A percentile compares a stretch with the other conserved stretches of the same genome.
Conservation (phyloP, 2,888 invertebrate genomes). For the Sylvicola cinctus region DNA sequence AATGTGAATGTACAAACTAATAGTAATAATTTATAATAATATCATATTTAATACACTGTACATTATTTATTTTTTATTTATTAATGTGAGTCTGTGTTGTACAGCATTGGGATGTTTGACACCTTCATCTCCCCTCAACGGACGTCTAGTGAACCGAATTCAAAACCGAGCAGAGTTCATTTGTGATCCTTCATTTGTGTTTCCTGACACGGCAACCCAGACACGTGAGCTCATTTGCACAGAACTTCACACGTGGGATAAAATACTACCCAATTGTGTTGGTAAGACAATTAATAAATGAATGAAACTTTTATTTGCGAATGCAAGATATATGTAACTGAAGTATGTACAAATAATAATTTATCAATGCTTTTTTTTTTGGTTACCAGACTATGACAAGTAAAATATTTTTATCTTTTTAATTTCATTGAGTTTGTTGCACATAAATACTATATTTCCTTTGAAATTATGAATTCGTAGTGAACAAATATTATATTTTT, state of each 20-base stretch:
- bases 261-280: conserved; percentile 36
- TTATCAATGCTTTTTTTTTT: too few species aligned
- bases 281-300: conserved; percentile 27
- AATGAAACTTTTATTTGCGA: not conserved
- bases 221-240: conserved; percentile 40
- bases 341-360: too few species aligned
- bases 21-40: too few species aligned
- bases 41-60: too few species aligned
- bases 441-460: too few species aligned
- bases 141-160: conserved; percentile 44
- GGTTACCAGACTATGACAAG: too few species aligned
- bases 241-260: conserved; percentile 43
- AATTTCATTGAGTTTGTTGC: too few species aligned
- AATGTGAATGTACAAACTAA: too few species aligned
- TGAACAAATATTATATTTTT: too few species aligned
- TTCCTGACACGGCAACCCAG: conserved; percentile 42
- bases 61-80: conserved; percentile 3
- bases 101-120: conserved; percentile 48
- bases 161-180: conserved; percentile 38
- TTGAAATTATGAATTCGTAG: too few species aligned
- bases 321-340: not conserved
- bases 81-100: conserved; percentile 6
- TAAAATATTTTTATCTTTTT: too few species aligned
- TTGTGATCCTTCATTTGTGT: conserved; percentile 45
- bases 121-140: conserved; percentile 39